Evolutionary conservation across 2,888 invertebrate genomes (phyloP).

Genomic region (Napeogenes inachia): DNA sequence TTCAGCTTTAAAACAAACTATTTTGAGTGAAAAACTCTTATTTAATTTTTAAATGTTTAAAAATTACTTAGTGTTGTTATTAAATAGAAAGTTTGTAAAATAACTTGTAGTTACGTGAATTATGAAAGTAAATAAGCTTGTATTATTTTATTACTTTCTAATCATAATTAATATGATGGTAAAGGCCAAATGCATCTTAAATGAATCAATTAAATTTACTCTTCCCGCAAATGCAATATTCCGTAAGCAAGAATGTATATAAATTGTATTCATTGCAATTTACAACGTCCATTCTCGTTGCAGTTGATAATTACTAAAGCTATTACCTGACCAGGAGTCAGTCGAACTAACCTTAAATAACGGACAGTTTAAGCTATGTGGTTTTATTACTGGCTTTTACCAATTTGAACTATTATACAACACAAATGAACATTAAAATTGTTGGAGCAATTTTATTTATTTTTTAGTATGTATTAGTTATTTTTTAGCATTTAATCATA

Average conservation of each 20-base stretch:
- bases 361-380: background rate
- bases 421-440: no score
- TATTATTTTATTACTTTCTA: no score
- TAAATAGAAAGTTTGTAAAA: background rate
- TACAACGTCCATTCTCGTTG: background rate
- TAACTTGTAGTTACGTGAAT: background rate
- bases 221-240: background rate
- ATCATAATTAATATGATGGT: background rate
- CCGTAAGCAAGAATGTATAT: background rate
- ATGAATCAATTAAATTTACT: background rate
- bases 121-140: background rate
- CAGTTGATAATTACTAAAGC: slow-evolving; percentile 17
- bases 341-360: background rate
- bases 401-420: no score
- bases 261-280: slow-evolving; percentile 2
- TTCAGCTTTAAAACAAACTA: background rate
- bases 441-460: no score
- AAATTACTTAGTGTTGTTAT: background rate
- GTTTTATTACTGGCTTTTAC: background rate
- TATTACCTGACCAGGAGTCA: slow-evolving; percentile 9
- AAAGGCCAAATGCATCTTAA: background rate
- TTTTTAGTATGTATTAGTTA: no score
- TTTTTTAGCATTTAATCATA: background rate
- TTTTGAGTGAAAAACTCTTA: background rate
- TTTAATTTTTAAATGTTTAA: background rate